These are phyloP conservation scores for Ormyrus pomaceus DNA, from an alignment of 2,888 invertebrate species.

Conservation along the genomic window DNA sequence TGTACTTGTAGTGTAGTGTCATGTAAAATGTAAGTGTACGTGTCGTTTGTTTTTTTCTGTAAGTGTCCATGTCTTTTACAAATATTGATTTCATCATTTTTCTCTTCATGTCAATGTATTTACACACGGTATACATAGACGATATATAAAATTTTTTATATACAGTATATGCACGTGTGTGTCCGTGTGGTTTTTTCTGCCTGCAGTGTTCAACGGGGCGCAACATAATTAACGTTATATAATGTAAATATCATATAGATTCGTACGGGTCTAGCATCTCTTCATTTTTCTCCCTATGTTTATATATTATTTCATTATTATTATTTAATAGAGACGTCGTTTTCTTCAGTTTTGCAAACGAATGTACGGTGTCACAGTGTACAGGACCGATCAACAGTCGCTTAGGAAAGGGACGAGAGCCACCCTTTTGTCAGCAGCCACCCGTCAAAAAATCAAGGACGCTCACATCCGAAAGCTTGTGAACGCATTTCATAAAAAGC, in stretches of 20 bases:
- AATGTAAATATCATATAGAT: conserved; percentile 71
- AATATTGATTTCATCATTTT: conserved; percentile 45
- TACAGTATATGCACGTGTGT: conserved; percentile 59
- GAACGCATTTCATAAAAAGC: conserved; percentile 51
- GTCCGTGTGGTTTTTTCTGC: conserved; percentile 57
- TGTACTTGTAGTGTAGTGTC: conserved; percentile 7
- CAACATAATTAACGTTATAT: conserved; percentile 70
- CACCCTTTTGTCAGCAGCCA: conserved; percentile 58
- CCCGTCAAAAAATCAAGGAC: conserved; percentile 56
- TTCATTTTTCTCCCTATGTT: conserved; percentile 53
- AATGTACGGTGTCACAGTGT: conserved; percentile 57
- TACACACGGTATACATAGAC: conserved; percentile 56
- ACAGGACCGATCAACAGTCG: conserved; percentile 59
- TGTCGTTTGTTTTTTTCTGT: conserved; percentile 17
- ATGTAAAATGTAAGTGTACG: not conserved
- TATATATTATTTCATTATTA: conserved; percentile 59
- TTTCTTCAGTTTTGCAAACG: conserved; percentile 56
- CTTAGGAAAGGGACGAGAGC: conserved; percentile 59
- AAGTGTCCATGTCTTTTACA: conserved; percentile 43
- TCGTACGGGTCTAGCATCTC: conserved; percentile 66
- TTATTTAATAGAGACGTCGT: conserved; percentile 59
- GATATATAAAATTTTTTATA: conserved; percentile 56
- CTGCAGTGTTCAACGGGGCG: conserved; percentile 63
- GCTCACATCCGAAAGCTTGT: conserved; percentile 35
- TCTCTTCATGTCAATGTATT: conserved; percentile 51